Evolutionary conservation across 2,888 invertebrate species (phyloP).

Genomic region (Nymphalis c-album): DNA sequence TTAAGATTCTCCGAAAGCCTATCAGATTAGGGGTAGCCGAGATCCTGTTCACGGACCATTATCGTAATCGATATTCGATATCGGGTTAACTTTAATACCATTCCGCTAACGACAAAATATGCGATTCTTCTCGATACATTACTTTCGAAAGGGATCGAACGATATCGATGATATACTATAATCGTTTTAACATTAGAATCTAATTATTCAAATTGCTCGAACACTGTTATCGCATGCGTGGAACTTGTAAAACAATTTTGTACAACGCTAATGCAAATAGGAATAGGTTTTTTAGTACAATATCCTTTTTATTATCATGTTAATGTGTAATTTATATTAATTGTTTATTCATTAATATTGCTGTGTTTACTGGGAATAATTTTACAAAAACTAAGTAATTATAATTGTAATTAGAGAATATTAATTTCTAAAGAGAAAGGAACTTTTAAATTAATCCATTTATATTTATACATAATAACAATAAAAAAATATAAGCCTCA

Average conservation of each 20-base stretch:
- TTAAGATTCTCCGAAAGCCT: constrained; percentile 69
- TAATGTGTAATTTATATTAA: not conserved
- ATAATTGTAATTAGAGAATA: too few relatives aligned
- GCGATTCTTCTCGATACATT: not conserved
- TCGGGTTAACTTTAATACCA: not conserved
- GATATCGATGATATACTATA: not conserved
- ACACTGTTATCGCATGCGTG: constrained; percentile 17
- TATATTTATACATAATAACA: constrained; percentile 12
- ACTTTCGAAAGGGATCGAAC: constrained; percentile 9
- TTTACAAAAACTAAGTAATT: too few relatives aligned
- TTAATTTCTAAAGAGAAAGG: constrained; percentile 3
- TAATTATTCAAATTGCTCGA: constrained; percentile 21
- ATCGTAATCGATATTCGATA: constrained; percentile 12
- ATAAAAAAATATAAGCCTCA: constrained; percentile 16
- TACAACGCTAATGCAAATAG: constrained; percentile 6
- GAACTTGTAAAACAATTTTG: constrained; percentile 18
- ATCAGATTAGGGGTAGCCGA: constrained; percentile 57
- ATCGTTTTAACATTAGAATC: constrained; percentile 23
- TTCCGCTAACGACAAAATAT: not conserved
- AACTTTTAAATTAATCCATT: constrained; percentile 17
- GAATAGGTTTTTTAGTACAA: not conserved
- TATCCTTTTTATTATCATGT: not conserved
- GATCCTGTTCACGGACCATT: constrained; percentile 9
- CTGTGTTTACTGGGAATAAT: too few relatives aligned
- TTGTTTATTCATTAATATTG: too few relatives aligned